Percentiles rank a stretch among this genome's conserved stretches.
Evolutionary conservation across 2,113 vertebrate genomes (phyloP).

Genomic region (Scomber japonicus): DNA sequence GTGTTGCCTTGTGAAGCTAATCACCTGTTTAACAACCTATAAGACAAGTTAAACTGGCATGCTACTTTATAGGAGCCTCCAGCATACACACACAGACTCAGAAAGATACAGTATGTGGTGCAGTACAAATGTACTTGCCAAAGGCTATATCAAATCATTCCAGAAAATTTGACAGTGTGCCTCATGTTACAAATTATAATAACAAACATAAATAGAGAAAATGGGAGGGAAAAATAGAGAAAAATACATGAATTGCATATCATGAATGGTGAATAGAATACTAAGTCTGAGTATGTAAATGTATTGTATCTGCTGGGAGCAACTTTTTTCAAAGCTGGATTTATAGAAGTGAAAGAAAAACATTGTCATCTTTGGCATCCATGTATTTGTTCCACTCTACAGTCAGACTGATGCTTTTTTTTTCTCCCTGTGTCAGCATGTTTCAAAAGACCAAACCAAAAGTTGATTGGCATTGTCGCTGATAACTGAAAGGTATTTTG

Average conservation of each 20-base stretch:
- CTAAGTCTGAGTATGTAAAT: slow-evolving; percentile 50
- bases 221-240: not conserved
- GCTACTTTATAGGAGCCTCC: slow-evolving; percentile 30
- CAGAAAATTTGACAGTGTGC: slow-evolving; percentile 51
- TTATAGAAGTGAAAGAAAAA: not conserved
- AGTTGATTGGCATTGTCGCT: slow-evolving; percentile 42
- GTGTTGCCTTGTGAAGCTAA: slow-evolving; percentile 66
- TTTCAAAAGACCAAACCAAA: slow-evolving; percentile 32
- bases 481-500: slow-evolving; percentile 53
- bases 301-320: slow-evolving; percentile 26
- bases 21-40: slow-evolving; percentile 59
- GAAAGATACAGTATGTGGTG: slow-evolving; percentile 15
- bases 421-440: slow-evolving; percentile 43
- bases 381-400: not conserved
- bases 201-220: slow-evolving; percentile 54
- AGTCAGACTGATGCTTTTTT: not conserved
- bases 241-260: slow-evolving; percentile 36
- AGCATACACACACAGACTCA: slow-evolving; percentile 13
- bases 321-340: slow-evolving; percentile 37
- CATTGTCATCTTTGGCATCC: not conserved
- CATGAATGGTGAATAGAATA: slow-evolving; percentile 26
- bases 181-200: slow-evolving; percentile 28
- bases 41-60: slow-evolving; percentile 47
- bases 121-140: slow-evolving; percentile 43
- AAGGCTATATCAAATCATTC: slow-evolving; percentile 55